Base-by-base conservation (phyloP, 2,888 invertebrate genomes). In the Deladenus siricidicola region DNA sequence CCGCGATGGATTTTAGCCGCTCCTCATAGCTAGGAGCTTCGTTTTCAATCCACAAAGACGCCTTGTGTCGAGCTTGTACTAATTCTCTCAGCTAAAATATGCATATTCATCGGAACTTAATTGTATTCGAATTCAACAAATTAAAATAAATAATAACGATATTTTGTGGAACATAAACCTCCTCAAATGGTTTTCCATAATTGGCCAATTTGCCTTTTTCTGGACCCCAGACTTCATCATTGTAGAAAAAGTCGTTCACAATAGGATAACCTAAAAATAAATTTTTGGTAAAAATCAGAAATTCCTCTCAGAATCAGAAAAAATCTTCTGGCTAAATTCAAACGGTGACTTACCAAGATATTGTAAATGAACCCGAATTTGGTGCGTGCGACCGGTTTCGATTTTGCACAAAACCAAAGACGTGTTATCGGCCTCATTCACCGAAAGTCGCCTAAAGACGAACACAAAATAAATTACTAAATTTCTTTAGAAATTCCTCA, bases 361-460 rank as follows among this genome's bases (percentile, higher is more conserved):
- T 82, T 99, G 98, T 66, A 96, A 85, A 82, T 99, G 98, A 30
- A 98, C 93, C 67, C 98, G 85, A 73, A 98, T 98, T 83, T 98
- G 98, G 81, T 98, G 98, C 87, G 96, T 98, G 66, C 98, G 84
- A 1, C 98, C 98, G 0, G 96, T 96, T 78, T 88, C 87, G 1
- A 96, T 96, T 78, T 87, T 87, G 83, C 93, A 94, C 39, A 89
- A 85, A 8, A 98, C 92, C 29, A 94, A 89, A 78, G 94, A 94
- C 0, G 90, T 88, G 78, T 86, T 87, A 2, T 55, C 62, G 2
- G 39, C 28, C 28, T 87, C 86, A 81, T 93, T 90, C 82, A 85
- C 90, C 30, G 89, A 89, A 56, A 96, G 82, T 77, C 89, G 86
- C 80, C 89, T 87, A 84, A 4, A 53, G 34, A 17, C 4, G 3